Evolutionary conservation across 1,140 invertebrate genomes (phyloP).

Genomic region (Batillaria attramentaria): DNA sequence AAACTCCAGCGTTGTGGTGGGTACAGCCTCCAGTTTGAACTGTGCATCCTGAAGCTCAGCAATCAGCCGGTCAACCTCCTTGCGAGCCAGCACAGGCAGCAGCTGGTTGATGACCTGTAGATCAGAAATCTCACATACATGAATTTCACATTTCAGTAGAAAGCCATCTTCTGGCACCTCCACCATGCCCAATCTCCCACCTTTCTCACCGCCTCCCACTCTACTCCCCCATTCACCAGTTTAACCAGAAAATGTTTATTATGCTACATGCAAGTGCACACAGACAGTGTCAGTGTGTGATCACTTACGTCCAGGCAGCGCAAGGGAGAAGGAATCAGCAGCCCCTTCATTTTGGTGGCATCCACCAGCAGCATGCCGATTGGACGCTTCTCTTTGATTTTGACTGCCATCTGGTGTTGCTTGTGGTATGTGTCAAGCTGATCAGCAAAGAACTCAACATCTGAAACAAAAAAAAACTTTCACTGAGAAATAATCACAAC

Average conservation of each 20-base stretch:
- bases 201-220: no score
- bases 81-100: constrained; percentile 75
- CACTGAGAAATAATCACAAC: no score
- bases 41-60: constrained; percentile 77
- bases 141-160: background rate
- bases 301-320: constrained; percentile 77
- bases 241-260: no score
- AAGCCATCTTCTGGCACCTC: no score
- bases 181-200: no score
- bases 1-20: constrained; percentile 78
- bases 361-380: constrained; percentile 81
- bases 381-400: constrained; percentile 76
- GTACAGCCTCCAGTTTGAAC: constrained; percentile 77
- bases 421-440: constrained; percentile 67
- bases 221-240: no score
- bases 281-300: background rate
- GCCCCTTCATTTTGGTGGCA: constrained; percentile 80
- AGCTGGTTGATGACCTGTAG: constrained; percentile 69
- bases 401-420: constrained; percentile 72
- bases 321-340: constrained; percentile 79
- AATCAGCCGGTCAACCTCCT: constrained; percentile 76
- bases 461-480: constrained; percentile 45
- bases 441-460: constrained; percentile 68
- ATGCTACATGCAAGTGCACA: no score
- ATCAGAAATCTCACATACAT: no score